phyloP scores from a whole-genome alignment of 2,888 invertebrate species.

The Agonopterix subpropinquella region DNA sequence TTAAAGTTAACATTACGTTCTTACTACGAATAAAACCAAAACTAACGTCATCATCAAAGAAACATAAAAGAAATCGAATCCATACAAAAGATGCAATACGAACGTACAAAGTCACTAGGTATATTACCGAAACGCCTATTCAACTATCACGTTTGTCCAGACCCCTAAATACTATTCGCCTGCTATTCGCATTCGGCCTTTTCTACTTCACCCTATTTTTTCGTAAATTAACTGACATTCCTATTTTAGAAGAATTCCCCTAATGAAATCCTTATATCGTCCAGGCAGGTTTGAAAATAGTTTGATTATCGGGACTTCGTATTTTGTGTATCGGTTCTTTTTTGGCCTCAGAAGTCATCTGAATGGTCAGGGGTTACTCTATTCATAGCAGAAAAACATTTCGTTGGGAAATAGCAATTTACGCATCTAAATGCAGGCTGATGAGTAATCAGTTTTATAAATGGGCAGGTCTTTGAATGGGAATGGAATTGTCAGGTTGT shows the following conservation, averaged over 20 bases:
- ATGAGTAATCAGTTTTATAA: slow-evolving; percentile 34
- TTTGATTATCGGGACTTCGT: background rate
- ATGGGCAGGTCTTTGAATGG: slow-evolving; percentile 15
- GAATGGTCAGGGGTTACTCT: slow-evolving; percentile 38
- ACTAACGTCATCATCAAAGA: no score
- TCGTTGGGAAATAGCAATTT: slow-evolving; percentile 40
- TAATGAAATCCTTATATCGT: background rate
- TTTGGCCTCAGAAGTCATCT: slow-evolving; percentile 35
- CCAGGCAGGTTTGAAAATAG: background rate
- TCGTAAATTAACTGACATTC: slow-evolving; percentile 27
- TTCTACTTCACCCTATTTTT: slow-evolving; percentile 29
- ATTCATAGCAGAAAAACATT: slow-evolving; percentile 32
- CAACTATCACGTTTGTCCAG: slow-evolving; percentile 8
- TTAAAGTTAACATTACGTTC: no score
- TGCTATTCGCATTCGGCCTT: slow-evolving; percentile 32
- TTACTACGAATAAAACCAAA: background rate
- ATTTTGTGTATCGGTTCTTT: slow-evolving; percentile 24
- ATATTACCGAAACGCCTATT: slow-evolving; percentile 19
- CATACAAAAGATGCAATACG: no score
- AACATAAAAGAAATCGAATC: no score
- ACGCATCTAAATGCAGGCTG: slow-evolving; percentile 36
- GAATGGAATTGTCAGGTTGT: slow-evolving; percentile 12
- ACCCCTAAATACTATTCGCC: slow-evolving; percentile 22
- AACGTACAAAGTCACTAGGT: slow-evolving; percentile 13
- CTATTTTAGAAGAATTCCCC: slow-evolving; percentile 5